These are phyloP conservation scores for Lanistes nyassanus DNA, from an alignment of 1,140 invertebrate species.

Conservation along the genomic window DNA sequence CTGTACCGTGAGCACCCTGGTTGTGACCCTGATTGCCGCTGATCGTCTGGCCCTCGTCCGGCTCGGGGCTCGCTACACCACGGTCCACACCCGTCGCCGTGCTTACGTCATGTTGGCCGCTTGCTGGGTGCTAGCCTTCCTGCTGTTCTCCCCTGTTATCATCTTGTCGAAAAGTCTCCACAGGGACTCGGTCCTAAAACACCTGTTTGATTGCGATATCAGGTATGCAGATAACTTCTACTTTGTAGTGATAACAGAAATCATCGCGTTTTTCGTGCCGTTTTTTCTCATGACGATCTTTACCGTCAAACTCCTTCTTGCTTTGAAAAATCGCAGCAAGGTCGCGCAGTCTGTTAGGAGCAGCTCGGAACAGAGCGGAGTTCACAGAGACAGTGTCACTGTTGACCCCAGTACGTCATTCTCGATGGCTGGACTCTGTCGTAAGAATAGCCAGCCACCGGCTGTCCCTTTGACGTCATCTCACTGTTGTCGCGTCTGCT, in stretches of 20 bases:
- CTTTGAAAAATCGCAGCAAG: constrained; percentile 34
- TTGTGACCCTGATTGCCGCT: constrained; percentile 36
- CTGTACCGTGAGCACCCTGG: constrained; percentile 28
- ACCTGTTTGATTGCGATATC: constrained; percentile 43
- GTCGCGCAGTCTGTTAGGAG: no score
- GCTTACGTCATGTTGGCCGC: constrained; percentile 12
- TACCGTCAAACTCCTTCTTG: constrained; percentile 35
- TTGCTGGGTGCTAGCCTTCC: constrained; percentile 40
- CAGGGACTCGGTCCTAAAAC: constrained; percentile 29
- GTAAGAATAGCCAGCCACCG: no score
- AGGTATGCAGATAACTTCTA: constrained; percentile 41
- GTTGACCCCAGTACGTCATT: no score
- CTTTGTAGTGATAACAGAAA: constrained; percentile 39
- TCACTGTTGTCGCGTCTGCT: no score
- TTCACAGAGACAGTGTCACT: no score
- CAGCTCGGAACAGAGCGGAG: no score
- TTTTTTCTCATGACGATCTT: constrained; percentile 35
- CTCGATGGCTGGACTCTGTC: no score
- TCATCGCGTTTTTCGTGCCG: constrained; percentile 47
- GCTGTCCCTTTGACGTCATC: no score
- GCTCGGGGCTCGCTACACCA: constrained; percentile 4
- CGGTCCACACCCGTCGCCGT: background rate
- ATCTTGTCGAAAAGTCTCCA: constrained; percentile 48
- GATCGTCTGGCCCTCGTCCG: constrained; percentile 9
- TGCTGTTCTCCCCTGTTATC: constrained; percentile 49